Base-by-base conservation (phyloP, 2,113 vertebrate species). In the Paratilapia polleni region DNA sequence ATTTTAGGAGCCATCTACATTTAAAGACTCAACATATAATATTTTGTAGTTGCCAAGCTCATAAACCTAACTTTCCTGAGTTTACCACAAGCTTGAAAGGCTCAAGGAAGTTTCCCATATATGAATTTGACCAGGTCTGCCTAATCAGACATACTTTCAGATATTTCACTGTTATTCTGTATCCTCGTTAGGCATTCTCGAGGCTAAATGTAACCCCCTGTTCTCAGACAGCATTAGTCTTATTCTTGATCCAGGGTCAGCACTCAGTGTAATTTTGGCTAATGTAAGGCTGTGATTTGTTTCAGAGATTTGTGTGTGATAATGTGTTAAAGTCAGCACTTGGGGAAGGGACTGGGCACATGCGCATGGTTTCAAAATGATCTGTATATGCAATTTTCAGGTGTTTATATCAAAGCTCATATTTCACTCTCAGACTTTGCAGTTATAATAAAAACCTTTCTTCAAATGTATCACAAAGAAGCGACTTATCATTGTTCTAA, bases 391-490 rank as follows among this genome's bases (percentile, higher is more conserved):
- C 87, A 88, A 87, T 85, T 89, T 91, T 89, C 85, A 91, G 83
- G 90, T 92, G 92, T 93, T 93, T 93, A 87, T 87, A 91, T 88
- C 89, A 79, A 75, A 88, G 13, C 86, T 70, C 80, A 63, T 75
- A 28, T 86, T 79, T 92, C 87, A 93, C 82, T 88, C 63, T 77
- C 76, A 86, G 73, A 87, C 77, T 95, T 94, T 92, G 88, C 88
- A 91, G 87, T 60, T 84, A 90, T 83, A 94, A 95, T 95, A 93
- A 95, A 85, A 95, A 93, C 26, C 26, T 87, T 89, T 88, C 81
- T 91, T 87, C 68, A 74, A 86, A 90, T 31, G 34, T 87, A 57
- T 47, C 41, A 19, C 38, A 2, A 19, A 24, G 31, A 58, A 17
- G 8, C 2, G 1, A 17, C 26, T 73, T 20, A 26, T 54, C 47